A percentile compares a stretch with the other conserved stretches of the same genome.
Evolutionary conservation across 1,140 invertebrate species (phyloP).

Genomic region (Drosophila sturtevanti): DNA sequence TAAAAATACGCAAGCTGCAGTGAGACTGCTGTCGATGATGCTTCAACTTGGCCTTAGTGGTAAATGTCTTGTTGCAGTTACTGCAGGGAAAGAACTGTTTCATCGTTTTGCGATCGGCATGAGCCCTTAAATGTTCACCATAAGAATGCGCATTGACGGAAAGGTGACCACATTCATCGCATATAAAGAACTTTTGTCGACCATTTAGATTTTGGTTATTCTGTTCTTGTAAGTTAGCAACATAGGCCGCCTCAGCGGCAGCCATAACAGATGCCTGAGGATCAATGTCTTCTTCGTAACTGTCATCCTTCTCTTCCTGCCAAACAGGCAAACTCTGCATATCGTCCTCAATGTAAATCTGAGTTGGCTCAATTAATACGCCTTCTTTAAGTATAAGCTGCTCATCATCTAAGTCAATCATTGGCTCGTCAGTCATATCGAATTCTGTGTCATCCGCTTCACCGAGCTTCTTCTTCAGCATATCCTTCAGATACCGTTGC

Average conservation of each 20-base stretch:
- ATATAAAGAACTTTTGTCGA: conserved; percentile 58
- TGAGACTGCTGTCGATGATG: conserved; percentile 30
- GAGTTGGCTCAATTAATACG: background rate
- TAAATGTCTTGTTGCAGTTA: conserved; percentile 34
- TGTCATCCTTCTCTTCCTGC: background rate
- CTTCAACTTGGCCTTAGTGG: conserved; percentile 14
- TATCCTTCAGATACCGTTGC: conserved; percentile 56
- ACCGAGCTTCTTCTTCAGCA: conserved; percentile 30
- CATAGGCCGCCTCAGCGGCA: conserved; percentile 15
- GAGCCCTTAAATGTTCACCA: conserved; percentile 35
- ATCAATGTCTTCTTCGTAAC: background rate
- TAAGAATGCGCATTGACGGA: conserved; percentile 38
- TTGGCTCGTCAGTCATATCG: conserved; percentile 38
- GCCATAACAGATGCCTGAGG: conserved; percentile 19
- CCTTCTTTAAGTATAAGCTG: background rate
- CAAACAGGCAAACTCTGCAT: background rate
- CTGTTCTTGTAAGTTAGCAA: conserved; percentile 25
- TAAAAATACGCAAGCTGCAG: conserved; percentile 24
- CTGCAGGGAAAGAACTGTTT: conserved; percentile 50
- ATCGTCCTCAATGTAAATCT: background rate
- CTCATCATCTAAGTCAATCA: conserved; percentile 54
- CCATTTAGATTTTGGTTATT: conserved; percentile 36
- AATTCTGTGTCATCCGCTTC: background rate
- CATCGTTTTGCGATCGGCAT: conserved; percentile 20
- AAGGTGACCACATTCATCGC: conserved; percentile 56